Base-by-base conservation (phyloP, 2,797 vertebrate genomes). In the Sebastes steindachneri region DNA sequence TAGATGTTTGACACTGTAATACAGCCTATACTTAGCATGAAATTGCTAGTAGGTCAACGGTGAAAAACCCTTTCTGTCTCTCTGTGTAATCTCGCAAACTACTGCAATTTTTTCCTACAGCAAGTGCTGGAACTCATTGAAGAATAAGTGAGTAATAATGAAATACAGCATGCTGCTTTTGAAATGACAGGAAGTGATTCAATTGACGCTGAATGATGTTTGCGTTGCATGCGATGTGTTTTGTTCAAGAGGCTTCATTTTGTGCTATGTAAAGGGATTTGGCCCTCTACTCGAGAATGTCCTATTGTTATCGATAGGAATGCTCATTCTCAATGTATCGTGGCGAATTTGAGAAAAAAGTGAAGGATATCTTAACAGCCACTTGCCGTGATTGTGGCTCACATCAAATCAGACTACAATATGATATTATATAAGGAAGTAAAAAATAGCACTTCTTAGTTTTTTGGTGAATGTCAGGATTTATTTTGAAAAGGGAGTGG, bases 401-500 rank as follows among this genome's bases (percentile, higher is more conserved):
- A 57, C 57, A 55, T 80, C 45, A 31, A 75, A 66, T 67, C 28
- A 69, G 63, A 79, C 33, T 23, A 29, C 25, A 75, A 21, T 82
- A 74, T 75, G 55, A 73, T 10, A 53, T 80, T 53, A 58, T 68
- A 55, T 57, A 29, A 75, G 23, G 62, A 89, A 83, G 53, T 54
- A 69, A 82, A 90, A 86, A 73, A 29, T 78, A 80, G 66, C 69
- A 80, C 45, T 67, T 86, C 37, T 79, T 86, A 77, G 64, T 87
- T 84, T 83, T 83, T 57, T 58, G 72, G 78, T 79, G 84, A 86
- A 89, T 83, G 84, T 92, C 62, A 77, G 82, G 77, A 82, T 76
- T 80, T 86, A 76, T 86, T 92, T 80, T 82, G 80, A 94, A 95
- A 94, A 90, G 86, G 86, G 83, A 88, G 68, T 31, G 69, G 83